Conservation (phyloP, 2,888 invertebrate species). For the Trisateles emortualis region DNA sequence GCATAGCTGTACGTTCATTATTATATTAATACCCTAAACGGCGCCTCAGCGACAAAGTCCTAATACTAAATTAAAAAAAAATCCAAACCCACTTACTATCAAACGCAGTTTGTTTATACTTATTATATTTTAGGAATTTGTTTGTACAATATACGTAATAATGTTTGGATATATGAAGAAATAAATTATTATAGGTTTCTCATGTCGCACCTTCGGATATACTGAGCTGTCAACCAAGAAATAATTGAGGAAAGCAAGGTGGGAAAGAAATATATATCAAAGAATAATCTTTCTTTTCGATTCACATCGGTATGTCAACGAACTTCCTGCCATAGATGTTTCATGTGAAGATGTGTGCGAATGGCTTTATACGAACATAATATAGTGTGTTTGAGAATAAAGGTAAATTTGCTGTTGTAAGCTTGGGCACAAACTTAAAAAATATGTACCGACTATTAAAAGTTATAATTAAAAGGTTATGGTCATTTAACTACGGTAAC, state of each 20-base stretch:
- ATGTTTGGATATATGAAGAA: conserved; percentile 11
- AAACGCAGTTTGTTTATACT: too few species aligned
- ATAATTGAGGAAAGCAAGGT: conserved; percentile 39
- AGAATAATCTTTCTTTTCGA: conserved; percentile 32
- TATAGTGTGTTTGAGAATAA: too few species aligned
- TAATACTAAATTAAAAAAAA: too few species aligned
- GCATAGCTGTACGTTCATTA: too few species aligned
- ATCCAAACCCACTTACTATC: too few species aligned
- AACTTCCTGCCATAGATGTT: conserved; percentile 21
- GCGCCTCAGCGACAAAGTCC: too few species aligned
- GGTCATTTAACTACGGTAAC: too few species aligned
- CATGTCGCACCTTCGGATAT: conserved; percentile 32
- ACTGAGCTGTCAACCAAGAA: conserved; percentile 23
- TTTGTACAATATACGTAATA: conserved; percentile 3
- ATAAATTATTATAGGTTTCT: conserved; percentile 21
- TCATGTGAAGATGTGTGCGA: background rate
- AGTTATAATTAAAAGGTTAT: too few species aligned
- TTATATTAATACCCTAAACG: too few species aligned
- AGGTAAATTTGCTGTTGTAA: too few species aligned
- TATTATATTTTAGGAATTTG: background rate
- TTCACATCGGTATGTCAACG: conserved; percentile 17
- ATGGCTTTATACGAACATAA: background rate
- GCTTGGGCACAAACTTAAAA: too few species aligned
- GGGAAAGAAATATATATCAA: conserved; percentile 30
- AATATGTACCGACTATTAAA: too few species aligned